Evolutionary conservation across 2,113 vertebrate species (phyloP).

Genomic region (Sylvietta virens): DNA sequence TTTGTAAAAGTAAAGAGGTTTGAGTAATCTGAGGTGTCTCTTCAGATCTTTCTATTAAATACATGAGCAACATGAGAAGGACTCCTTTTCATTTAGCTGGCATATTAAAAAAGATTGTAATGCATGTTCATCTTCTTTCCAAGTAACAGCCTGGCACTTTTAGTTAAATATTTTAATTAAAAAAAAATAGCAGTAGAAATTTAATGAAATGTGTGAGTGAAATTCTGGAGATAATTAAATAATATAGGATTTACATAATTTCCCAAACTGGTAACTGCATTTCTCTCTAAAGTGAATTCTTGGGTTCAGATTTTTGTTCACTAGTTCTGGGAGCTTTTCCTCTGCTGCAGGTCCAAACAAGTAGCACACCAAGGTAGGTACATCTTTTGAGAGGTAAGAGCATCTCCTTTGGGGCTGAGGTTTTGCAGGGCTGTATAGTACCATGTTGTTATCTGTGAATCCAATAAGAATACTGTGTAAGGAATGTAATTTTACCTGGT

Average conservation of each 20-base stretch:
- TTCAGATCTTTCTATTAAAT: not conserved
- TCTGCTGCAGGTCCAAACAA: not conserved
- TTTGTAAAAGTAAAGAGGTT: not conserved
- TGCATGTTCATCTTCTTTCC: not conserved
- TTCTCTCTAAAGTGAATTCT: not conserved
- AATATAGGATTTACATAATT: not conserved
- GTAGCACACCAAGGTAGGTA: not conserved
- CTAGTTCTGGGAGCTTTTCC: not conserved
- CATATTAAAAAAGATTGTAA: not conserved
- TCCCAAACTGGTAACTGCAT: not conserved
- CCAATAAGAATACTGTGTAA: not conserved
- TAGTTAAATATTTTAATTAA: not conserved
- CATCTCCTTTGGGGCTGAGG: not conserved
- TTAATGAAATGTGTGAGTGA: not conserved
- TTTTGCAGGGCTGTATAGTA: not conserved
- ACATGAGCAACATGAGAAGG: not conserved
- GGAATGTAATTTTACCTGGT: not conserved
- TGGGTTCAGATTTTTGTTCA: not conserved
- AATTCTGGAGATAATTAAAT: not conserved
- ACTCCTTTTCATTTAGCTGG: not conserved
- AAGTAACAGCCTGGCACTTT: not conserved
- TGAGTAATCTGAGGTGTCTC: not conserved
- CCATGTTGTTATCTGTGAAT: not conserved
- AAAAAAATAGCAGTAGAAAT: not conserved
- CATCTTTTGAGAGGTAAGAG: not conserved